Base-by-base conservation (phyloP, 2,113 vertebrate genomes). In the Geothlypis trichas region DNA sequence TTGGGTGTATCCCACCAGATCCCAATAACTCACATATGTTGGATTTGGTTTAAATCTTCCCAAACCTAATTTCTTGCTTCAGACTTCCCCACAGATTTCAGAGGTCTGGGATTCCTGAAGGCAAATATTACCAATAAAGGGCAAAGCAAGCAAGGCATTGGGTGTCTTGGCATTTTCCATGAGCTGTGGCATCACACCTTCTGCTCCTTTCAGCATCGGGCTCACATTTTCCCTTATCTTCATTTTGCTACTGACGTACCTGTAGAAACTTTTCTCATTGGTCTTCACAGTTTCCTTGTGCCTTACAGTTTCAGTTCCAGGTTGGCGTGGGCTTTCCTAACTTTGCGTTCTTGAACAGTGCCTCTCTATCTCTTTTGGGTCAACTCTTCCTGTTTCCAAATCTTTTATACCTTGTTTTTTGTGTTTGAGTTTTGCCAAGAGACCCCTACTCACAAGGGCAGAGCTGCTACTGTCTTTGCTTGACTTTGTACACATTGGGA, bases 21-120 rank as follows among this genome's bases (percentile, higher is more conserved):
- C 9, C 17, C 2, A 57, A 4, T 27, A 57, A 55, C 12, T 57
- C 1, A 0, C 2, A 2, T 61, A 35, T 28, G 10, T 39, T 0
- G 2, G n/a, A 44, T 49, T 78, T 88, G 49, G 10, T 71, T 75
- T 67, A 67, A 89, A 39, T 44, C 22, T 47, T 67, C 28, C 10
- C 8, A 39, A 62, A 3, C 1, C 7, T 67, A 28, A 71, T 30
- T 61, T 66, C 10, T 71, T 82, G 7, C 31, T 89, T 49, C 61
- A 47, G 31, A 62, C 15, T 75, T 89, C 12, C 9, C 21, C 15
- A 11, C 8, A 63, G 15, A 7, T 51, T 89, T 91, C 58, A 86
- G 21, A 4, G 5, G 5, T 58, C 31, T 66, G 23, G 11, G 11
- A 30, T 71, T 91, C 31, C n/a, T 52, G 52, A 75, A 79, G 30